Evolutionary conservation across 2,888 invertebrate species (phyloP), one percentile per base, ranked within the genome.

Genomic region (Protonemura montana): DNA sequence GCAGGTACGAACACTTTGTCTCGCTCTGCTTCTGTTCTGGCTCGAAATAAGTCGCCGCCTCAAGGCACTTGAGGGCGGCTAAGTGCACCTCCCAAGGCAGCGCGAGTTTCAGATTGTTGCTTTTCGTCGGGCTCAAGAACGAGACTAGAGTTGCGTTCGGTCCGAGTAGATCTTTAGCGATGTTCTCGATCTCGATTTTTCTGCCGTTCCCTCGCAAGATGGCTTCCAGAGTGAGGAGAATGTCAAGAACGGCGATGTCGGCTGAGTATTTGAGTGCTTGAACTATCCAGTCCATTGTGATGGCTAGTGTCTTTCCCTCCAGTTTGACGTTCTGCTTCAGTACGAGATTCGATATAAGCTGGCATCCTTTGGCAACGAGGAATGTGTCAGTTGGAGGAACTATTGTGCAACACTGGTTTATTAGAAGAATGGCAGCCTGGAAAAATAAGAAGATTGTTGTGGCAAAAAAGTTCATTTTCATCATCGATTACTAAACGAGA

Each of bases 361-460:
- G 93, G 88, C 94, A 93, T 87, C 93, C 92, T 91, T 94, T 94
- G 29, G 93, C 92, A 6, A 93, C 92, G 85, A 94, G 90, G 86
- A 92, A 91, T 85, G 92, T 92, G 89, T 94, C 94, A 41, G 90
- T 91, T 3, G 93, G 92, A 35, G 88, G 86, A 25, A 89, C 87
- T 77, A 88, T 82, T 1, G 87, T 86, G 85, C 88, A 88, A 80
- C 88, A 89, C 27, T 88, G 88, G 77, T 88, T 88, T 42, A 89
- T 86, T 21, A 88, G 85, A 25, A 88, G 86, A 30, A 88, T 86
- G 25, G 87, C 88, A 86, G 87, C 88, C 89, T 89, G 88, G 29
- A 88, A 88, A 27, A 86, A 76, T 85, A 76, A 80, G 28, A 5
- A 30, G 25, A n/a, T 10, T 26, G n/a, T 42, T 25, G 26, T 1